Percentiles rank a stretch among this genome's conserved stretches.
phyloP scores from a whole-genome alignment of 2,797 vertebrate genomes.

The Pseudomugil gertrudae region DNA sequence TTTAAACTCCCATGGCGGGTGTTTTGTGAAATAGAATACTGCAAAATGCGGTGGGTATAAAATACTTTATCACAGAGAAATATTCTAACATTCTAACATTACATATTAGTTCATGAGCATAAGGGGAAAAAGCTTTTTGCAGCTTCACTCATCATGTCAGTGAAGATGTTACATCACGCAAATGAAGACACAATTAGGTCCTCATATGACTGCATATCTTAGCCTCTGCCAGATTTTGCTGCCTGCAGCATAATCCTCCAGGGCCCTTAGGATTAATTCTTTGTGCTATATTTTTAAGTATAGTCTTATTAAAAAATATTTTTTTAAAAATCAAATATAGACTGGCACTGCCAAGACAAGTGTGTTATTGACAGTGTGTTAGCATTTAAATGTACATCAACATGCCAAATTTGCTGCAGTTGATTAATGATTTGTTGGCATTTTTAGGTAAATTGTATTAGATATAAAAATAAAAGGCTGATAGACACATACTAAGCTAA shows the following conservation, averaged over 20 bases:
- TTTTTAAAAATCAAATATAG: conserved; percentile 39
- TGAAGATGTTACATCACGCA: conserved; percentile 44
- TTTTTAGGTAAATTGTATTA: conserved; percentile 7
- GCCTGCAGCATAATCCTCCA: conserved; percentile 50
- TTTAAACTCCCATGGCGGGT: no score
- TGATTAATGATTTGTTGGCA: conserved; percentile 41
- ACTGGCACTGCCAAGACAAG: conserved; percentile 50
- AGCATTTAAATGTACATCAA: conserved; percentile 51
- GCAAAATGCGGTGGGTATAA: conserved; percentile 25
- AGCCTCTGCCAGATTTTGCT: conserved; percentile 59
- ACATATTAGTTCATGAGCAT: conserved; percentile 4
- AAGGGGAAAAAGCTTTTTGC: neutral
- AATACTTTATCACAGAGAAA: neutral
- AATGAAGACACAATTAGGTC: conserved; percentile 60
- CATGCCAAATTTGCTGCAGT: conserved; percentile 45
- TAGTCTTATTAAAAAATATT: conserved; percentile 54
- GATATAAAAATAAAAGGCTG: neutral
- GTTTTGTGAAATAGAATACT: no score
- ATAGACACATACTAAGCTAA: conserved; percentile 7
- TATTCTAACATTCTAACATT: conserved; percentile 11
- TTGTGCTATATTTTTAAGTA: conserved; percentile 68
- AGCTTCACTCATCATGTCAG: conserved; percentile 22
- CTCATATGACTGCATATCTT: conserved; percentile 46
- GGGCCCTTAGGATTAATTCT: conserved; percentile 56
- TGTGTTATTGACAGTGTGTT: conserved; percentile 35